These are phyloP conservation scores for Lepidocyrtoides sp. DNA, from an alignment of 2,888 invertebrate species.

Conservation along the genomic window DNA sequence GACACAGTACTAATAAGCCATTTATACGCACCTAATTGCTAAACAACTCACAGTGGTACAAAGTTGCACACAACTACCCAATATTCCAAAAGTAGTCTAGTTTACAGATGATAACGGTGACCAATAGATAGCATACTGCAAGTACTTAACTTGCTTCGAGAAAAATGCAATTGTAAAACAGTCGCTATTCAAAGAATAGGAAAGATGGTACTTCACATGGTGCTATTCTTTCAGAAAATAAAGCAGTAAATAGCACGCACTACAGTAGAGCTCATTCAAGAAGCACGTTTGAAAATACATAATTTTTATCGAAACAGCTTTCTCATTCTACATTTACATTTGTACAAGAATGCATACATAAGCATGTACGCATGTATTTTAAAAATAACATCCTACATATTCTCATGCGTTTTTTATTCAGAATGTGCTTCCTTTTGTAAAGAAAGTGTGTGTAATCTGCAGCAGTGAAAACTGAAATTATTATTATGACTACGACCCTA, in stretches of 20 bases:
- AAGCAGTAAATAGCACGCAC: background rate
- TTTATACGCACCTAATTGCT: too few species aligned
- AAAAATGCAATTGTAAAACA: background rate
- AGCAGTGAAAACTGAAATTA: conserved; percentile 3
- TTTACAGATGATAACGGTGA: too few species aligned
- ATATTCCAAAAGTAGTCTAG: too few species aligned
- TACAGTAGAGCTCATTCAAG: background rate
- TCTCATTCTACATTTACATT: background rate
- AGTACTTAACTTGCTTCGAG: background rate
- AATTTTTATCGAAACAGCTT: background rate
- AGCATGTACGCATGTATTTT: too few species aligned
- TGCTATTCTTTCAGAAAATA: conserved; percentile 6
- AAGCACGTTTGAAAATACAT: background rate
- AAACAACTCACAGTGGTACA: too few species aligned
- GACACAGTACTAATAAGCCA: too few species aligned
- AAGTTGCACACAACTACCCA: too few species aligned
- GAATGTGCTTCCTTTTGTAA: background rate
- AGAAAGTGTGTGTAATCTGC: conserved; percentile 26
- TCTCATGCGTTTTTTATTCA: background rate
- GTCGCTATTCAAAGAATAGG: background rate
- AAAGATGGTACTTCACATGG: background rate
- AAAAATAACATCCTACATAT: too few species aligned
- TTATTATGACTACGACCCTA: conserved; percentile 24
- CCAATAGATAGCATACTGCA: background rate
- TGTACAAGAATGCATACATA: too few species aligned